These are phyloP conservation scores for Zoanthus sociatus DNA, from an alignment of 92 coral and sea anemone genomes.

Conservation along the genomic window DNA sequence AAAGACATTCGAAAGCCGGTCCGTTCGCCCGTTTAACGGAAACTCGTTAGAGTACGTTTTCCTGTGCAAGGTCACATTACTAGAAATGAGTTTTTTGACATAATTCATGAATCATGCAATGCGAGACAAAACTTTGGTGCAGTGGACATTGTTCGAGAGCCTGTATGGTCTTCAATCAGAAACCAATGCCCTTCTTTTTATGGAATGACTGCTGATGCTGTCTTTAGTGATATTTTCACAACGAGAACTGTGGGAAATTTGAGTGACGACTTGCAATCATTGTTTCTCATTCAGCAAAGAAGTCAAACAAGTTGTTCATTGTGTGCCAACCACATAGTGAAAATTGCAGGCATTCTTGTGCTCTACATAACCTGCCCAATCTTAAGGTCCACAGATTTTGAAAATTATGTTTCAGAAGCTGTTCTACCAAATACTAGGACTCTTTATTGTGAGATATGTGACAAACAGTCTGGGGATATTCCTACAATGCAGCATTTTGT, in stretches of 20 bases:
- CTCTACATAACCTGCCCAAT: conserved; percentile 61
- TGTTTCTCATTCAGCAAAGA: conserved; percentile 60
- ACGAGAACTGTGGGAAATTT: conserved; percentile 57
- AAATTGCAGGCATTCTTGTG: conserved; percentile 63
- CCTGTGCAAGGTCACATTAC: too few relatives aligned
- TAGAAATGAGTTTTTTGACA: conserved; percentile 63
- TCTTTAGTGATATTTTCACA: conserved; percentile 73
- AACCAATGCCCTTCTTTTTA: conserved; percentile 50
- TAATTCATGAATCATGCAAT: conserved; percentile 52
- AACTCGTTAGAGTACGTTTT: too few relatives aligned
- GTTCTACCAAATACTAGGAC: conserved; percentile 58
- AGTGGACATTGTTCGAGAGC: conserved; percentile 63
- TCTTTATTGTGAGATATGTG: conserved; percentile 63
- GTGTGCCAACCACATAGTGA: conserved; percentile 62
- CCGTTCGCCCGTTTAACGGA: too few relatives aligned
- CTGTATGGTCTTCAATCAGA: conserved; percentile 66
- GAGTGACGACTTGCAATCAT: conserved; percentile 56
- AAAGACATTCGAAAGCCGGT: too few relatives aligned
- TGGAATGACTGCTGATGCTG: conserved; percentile 76
- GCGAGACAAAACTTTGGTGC: conserved; percentile 48
- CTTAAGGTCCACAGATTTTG: conserved; percentile 37
- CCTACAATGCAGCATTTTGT: conserved; percentile 68
- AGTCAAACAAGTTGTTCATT: conserved; percentile 44
- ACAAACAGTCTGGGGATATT: conserved; percentile 68
- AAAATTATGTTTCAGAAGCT: conserved; percentile 68